Evolutionary conservation across 2,113 vertebrate species (phyloP).

Genomic region (Hirundichthys speculiger): DNA sequence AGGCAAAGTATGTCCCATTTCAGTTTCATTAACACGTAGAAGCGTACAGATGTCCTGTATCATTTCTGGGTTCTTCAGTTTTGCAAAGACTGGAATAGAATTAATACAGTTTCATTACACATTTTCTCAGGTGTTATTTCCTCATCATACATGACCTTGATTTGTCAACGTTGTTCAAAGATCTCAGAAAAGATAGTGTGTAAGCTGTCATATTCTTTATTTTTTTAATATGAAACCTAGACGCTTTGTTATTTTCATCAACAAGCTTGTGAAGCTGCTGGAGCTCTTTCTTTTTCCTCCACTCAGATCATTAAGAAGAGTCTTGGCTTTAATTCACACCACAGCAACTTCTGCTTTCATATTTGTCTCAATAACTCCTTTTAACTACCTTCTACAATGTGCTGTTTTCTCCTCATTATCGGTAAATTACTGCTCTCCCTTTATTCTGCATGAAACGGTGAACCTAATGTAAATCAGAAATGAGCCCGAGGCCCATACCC

Average conservation of each 20-base stretch:
- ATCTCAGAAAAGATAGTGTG: too few relatives aligned
- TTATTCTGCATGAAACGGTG: slow-evolving; percentile 52
- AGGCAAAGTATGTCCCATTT: too few relatives aligned
- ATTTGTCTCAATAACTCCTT: slow-evolving; percentile 66
- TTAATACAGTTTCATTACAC: too few relatives aligned
- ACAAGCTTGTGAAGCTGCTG: slow-evolving; percentile 12
- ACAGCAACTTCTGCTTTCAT: slow-evolving; percentile 37
- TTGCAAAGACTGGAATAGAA: too few relatives aligned
- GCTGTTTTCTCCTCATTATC: slow-evolving; percentile 66
- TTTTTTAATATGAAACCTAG: neutral
- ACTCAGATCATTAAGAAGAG: slow-evolving; percentile 23
- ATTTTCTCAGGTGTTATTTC: too few relatives aligned
- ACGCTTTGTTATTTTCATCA: neutral
- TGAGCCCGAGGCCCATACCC: slow-evolving; percentile 60
- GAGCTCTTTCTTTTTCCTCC: slow-evolving; percentile 38
- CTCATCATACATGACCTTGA: too few relatives aligned
- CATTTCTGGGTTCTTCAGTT: too few relatives aligned
- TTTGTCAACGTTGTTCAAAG: too few relatives aligned
- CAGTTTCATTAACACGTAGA: too few relatives aligned
- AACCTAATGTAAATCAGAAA: slow-evolving; percentile 69
- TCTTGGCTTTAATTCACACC: slow-evolving; percentile 42
- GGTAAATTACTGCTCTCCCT: slow-evolving; percentile 62
- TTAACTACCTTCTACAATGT: slow-evolving; percentile 58
- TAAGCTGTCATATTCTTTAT: too few relatives aligned
- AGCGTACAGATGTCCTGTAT: too few relatives aligned